These are phyloP conservation scores for Gnathonemus echidnorhynchus DNA, from an alignment of 2,113 vertebrate genomes.

Conservation along the genomic window DNA sequence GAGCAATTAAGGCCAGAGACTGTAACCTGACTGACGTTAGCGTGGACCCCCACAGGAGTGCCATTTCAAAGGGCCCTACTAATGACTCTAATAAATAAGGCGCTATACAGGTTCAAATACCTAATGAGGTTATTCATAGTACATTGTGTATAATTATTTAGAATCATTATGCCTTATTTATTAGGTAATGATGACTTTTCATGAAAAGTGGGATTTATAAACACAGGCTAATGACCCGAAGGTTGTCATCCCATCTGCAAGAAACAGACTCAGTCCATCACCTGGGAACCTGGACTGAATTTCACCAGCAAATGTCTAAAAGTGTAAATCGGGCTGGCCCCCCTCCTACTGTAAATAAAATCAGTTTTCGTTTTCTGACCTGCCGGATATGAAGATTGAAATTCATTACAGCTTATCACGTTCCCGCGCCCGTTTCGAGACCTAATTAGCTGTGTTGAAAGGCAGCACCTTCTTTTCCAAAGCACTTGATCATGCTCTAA, in stretches of 20 bases:
- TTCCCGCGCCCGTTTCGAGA: neutral
- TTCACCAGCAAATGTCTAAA: neutral
- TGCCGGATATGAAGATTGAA: neutral
- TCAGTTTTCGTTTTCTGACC: neutral
- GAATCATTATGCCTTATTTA: neutral
- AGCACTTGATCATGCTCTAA: neutral
- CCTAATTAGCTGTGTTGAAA: constrained; percentile 10
- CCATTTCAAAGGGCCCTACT: neutral
- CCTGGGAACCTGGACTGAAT: neutral
- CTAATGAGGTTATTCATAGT: neutral
- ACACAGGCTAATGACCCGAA: neutral
- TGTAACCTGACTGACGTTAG: neutral
- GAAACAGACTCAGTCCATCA: neutral
- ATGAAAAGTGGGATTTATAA: neutral
- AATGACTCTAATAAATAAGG: neutral
- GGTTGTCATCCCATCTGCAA: neutral
- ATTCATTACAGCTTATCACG: neutral
- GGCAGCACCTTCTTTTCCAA: neutral
- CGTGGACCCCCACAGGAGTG: neutral
- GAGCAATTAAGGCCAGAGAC: neutral
- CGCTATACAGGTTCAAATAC: neutral
- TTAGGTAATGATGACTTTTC: neutral
- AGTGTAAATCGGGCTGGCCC: neutral
- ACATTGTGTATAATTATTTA: neutral
- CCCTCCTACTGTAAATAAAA: neutral